These are phyloP conservation scores for Mastacembelus armatus DNA, from an alignment of 2,797 vertebrate species.

Conservation along the genomic window DNA sequence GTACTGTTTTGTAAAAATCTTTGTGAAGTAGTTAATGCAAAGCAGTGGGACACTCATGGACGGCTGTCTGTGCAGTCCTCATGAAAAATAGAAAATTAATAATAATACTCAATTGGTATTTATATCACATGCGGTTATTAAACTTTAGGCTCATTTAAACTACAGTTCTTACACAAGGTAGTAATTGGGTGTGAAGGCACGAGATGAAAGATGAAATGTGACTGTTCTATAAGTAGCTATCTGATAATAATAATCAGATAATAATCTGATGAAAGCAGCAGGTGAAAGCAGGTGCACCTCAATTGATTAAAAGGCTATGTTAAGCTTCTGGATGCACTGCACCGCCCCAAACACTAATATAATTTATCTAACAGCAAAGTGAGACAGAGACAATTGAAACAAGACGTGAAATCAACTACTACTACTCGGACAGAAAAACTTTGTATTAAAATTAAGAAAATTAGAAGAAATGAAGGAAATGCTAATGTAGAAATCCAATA, in stretches of 20 bases:
- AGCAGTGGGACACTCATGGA: slow-evolving; percentile 47
- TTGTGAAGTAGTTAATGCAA: slow-evolving; percentile 23
- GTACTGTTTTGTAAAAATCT: slow-evolving; percentile 37
- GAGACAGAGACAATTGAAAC: slow-evolving; percentile 25
- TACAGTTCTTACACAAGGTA: background rate
- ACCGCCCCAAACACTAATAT: slow-evolving; percentile 2
- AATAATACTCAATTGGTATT: background rate
- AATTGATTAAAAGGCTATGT: background rate
- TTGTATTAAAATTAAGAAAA: slow-evolving; percentile 25
- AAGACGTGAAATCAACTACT: slow-evolving; percentile 28
- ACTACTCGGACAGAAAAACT: slow-evolving; percentile 23
- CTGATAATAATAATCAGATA: no score
- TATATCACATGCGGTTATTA: background rate
- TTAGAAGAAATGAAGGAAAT: background rate
- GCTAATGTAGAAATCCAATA: no score
- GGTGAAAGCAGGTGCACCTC: background rate
- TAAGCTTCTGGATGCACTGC: background rate
- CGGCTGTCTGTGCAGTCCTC: slow-evolving; percentile 9
- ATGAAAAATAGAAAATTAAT: no score
- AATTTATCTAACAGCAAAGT: slow-evolving; percentile 17
- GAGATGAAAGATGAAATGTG: no score
- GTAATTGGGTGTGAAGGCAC: background rate
- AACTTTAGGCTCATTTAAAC: background rate
- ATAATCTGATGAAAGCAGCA: no score
- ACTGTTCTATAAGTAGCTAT: no score